Base-by-base conservation (phyloP, 1,140 invertebrate genomes). In the Saccostrea cuccullata region DNA sequence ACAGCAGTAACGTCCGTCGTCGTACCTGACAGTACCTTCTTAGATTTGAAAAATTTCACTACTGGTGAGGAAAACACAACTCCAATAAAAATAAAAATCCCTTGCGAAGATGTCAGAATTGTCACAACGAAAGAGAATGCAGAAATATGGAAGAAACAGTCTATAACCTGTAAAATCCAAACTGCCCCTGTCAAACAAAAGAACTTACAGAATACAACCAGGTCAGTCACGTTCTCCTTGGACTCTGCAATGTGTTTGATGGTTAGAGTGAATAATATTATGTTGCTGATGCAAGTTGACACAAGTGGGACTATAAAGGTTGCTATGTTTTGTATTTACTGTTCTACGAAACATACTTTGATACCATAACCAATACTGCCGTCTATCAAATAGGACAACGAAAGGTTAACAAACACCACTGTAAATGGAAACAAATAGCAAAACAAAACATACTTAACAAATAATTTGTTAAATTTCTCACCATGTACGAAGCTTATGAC, bases 41-140 rank as follows among this genome's bases (percentile, higher is more conserved):
- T 47, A 47, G 47, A 47, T 47, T 47, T 47, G 6, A 47, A 47
- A 3, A 47, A 47, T 9, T 47, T 47, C n/a, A n/a, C 4, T n/a
- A 67, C 20, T n/a, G 17, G 3, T 67, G 60, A 20, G 9, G 60
- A 67, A n/a, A 23, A n/a, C 11, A 23, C 73, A 47, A 85, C 86
- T 6, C 84, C 77, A 9, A 87, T 1, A 36, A 89, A 89, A 12
- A 89, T 87, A 36, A 87, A 89, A 13, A 89, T 55, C 4, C 89
- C 89, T 36, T 89, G 89, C 5, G 60, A 87, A 0, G 40, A 26
- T 26, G 87, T 89, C 13, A 87, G 47, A 17, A 87, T 55, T 9
- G 84, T 47, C 3, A 60, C 73, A 67, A 89, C 36, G 9, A 82
- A 47, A 58, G 89, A 89, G n/a, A 89, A 73, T 12, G 70, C 47